phyloP scores from a whole-genome alignment of 2,113 vertebrate species.

The Oryzias curvinotus region DNA sequence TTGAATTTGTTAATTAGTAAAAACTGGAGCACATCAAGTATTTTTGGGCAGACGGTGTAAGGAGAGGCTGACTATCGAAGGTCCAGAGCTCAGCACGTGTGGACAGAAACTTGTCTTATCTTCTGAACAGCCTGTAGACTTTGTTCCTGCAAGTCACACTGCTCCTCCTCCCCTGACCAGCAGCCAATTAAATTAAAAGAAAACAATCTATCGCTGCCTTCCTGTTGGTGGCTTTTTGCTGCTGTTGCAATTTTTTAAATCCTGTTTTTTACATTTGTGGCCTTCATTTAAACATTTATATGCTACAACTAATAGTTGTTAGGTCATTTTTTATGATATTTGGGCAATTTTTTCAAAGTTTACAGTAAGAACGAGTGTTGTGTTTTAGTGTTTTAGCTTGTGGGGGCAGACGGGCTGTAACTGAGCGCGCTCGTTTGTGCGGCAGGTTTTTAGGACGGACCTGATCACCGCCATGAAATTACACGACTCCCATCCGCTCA shows the following conservation, averaged over 20 bases:
- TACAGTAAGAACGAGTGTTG: no score
- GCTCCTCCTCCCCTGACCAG: constrained; percentile 1
- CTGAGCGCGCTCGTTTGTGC: background rate
- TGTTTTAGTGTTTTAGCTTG: background rate
- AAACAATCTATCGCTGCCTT: constrained; percentile 5
- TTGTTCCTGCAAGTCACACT: constrained; percentile 8
- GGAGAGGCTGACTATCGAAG: background rate
- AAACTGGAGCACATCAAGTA: background rate
- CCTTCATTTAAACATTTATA: no score
- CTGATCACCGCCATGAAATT: constrained; percentile 99
- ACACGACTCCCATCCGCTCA: constrained; percentile 94
- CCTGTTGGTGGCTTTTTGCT: constrained; percentile 32
- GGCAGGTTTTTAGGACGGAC: constrained; percentile 96
- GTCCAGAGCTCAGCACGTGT: background rate
- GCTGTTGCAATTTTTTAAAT: background rate
- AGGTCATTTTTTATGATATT: no score
- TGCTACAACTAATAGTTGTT: no score
- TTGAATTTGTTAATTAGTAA: background rate
- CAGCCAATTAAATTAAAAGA: constrained; percentile 55
- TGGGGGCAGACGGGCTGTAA: background rate
- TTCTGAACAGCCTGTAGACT: constrained; percentile 27
- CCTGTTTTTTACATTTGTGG: no score
- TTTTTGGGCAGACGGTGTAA: background rate
- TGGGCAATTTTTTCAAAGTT: no score
- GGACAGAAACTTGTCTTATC: constrained; percentile 29